Percentiles rank a stretch among this genome's conserved stretches.
Conservation (phyloP, 2,888 invertebrate species). For the Melanostoma mellinum region DNA sequence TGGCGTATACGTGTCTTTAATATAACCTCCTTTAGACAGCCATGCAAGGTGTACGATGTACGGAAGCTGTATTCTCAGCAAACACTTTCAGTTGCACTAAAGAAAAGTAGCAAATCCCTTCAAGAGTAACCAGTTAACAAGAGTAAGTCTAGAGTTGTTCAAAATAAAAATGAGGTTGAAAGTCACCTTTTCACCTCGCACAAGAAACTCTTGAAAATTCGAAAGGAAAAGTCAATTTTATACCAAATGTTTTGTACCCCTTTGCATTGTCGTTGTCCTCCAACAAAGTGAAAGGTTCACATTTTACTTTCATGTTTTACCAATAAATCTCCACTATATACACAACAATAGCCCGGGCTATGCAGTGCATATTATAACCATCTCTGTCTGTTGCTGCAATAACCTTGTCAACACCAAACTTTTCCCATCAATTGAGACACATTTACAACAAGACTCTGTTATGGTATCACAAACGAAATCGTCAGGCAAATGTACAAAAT, state of each 20-base stretch:
- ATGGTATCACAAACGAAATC: constrained; percentile 9
- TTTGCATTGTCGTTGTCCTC: constrained; percentile 29
- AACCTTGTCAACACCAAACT: constrained; percentile 65
- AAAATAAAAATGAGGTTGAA: no score
- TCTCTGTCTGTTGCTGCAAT: constrained; percentile 34
- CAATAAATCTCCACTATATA: constrained; percentile 55
- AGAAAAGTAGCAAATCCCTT: no score
- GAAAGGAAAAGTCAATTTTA: background rate
- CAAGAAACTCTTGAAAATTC: background rate
- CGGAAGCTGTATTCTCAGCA: no score
- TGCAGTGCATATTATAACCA: constrained; percentile 26
- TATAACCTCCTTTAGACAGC: no score
- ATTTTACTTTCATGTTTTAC: constrained; percentile 33
- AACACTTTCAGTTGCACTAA: no score
- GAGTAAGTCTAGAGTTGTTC: no score
- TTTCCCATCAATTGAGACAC: constrained; percentile 37
- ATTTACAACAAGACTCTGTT: constrained; percentile 13
- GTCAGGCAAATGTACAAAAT: constrained; percentile 32
- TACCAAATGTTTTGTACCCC: background rate
- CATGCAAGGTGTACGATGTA: no score
- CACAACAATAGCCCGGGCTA: constrained; percentile 42
- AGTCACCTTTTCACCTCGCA: no score
- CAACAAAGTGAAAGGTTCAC: constrained; percentile 56
- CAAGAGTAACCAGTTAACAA: no score
- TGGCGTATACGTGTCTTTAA: no score